These are phyloP conservation scores for Prionailurus viverrinus DNA, from an alignment of 2,113 vertebrate genomes.

Conservation along the genomic window DNA sequence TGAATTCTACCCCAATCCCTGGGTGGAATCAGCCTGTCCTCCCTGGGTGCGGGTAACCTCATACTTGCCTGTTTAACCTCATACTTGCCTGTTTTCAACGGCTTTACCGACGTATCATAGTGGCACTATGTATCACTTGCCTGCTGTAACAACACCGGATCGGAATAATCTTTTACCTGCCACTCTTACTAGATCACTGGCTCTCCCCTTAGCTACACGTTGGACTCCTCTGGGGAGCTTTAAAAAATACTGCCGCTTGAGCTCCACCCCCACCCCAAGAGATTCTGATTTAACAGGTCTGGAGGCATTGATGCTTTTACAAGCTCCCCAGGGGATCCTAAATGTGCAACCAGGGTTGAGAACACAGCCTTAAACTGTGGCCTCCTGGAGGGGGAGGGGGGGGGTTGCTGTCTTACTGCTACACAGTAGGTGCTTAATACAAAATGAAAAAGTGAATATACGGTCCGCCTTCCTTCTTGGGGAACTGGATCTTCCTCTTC, in stretches of 20 bases:
- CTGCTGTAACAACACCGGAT: neutral
- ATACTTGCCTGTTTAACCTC: too few species aligned
- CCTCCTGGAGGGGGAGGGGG: neutral
- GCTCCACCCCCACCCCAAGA: neutral
- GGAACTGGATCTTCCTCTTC: neutral
- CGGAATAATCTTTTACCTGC: neutral
- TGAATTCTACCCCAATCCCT: neutral
- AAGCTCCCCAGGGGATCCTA: neutral
- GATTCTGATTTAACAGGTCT: neutral
- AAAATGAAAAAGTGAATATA: neutral
- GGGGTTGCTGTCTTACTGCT: neutral
- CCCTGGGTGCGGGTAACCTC: neutral
- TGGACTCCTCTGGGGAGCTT: neutral
- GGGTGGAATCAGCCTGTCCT: neutral
- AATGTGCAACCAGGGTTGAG: neutral
- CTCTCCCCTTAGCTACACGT: neutral
- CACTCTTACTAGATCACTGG: neutral
- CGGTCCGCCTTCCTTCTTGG: neutral
- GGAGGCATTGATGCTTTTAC: neutral
- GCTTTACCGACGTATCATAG: neutral
- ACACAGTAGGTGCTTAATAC: neutral
- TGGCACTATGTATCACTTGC: too few species aligned
- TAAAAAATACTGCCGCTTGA: neutral
- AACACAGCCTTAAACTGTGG: neutral
- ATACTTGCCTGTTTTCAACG: neutral